These are phyloP conservation scores for Microplitis mediator DNA, from an alignment of 1,140 invertebrate genomes.

Conservation along the genomic window DNA sequence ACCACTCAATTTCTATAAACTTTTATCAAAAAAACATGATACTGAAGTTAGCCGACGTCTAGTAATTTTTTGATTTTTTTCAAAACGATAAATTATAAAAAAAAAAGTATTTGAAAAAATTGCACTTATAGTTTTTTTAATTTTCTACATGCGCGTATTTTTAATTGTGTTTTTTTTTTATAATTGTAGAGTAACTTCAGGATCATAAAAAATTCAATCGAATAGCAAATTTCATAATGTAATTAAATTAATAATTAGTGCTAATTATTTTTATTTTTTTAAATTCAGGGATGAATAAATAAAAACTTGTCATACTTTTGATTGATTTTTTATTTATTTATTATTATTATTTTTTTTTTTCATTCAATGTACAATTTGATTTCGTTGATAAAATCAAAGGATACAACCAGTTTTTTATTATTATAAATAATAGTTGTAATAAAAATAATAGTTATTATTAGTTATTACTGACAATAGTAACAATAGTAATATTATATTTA, in stretches of 20 bases:
- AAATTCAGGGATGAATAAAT: background rate
- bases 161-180: no score
- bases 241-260: no score
- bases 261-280: background rate
- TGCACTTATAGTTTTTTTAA: no score
- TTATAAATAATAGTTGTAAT: constrained; percentile 50
- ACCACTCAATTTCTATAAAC: constrained; percentile 30
- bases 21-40: background rate
- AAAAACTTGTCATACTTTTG: constrained; percentile 27
- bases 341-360: constrained; percentile 24
- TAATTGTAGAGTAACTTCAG: no score
- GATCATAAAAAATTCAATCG: no score
- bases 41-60: no score
- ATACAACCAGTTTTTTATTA: constrained; percentile 49
- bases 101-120: no score
- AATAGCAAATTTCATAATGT: no score
- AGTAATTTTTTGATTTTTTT: no score
- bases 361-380: constrained; percentile 47
- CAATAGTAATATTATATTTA: constrained; percentile 34
- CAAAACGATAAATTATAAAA: no score
- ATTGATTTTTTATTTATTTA: constrained; percentile 42
- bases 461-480: constrained; percentile 35
- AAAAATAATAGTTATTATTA: constrained; percentile 42
- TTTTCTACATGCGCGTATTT: no score
- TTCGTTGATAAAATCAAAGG: constrained; percentile 54